Conservation (phyloP, 2,113 vertebrate genomes). For the Alces alces region DNA sequence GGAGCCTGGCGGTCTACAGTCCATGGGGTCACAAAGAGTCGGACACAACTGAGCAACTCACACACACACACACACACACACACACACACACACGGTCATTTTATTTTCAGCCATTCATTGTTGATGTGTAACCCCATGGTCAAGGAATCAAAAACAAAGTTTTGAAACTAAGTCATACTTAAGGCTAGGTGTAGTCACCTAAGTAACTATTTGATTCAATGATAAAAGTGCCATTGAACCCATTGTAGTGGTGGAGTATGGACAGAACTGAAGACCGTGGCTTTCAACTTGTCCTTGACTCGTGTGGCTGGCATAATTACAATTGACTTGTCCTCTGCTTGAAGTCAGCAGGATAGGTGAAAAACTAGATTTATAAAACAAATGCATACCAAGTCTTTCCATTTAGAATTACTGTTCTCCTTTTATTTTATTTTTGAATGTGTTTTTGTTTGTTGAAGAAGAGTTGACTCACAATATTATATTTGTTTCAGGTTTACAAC, state of each 20-base stretch:
- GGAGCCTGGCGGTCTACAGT: background rate
- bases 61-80: background rate
- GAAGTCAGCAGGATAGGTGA: background rate
- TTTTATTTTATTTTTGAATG: background rate
- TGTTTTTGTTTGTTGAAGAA: background rate
- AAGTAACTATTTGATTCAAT: background rate
- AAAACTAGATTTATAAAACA: background rate
- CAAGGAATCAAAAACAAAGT: background rate
- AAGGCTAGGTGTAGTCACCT: background rate
- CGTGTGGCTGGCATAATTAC: background rate
- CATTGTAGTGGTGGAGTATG: background rate
- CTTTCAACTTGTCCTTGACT: conserved; percentile 19
- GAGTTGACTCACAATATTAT: background rate
- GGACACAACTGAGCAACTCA: background rate
- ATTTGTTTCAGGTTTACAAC: background rate
- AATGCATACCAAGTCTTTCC: background rate
- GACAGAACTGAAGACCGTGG: background rate
- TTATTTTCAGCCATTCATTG: background rate
- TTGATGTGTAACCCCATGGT: background rate
- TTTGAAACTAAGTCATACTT: background rate
- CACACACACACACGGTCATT: background rate
- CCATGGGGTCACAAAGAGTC: background rate
- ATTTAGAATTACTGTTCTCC: background rate
- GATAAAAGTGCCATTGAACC: background rate
- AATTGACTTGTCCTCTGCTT: background rate